phyloP scores from a whole-genome alignment of 2,888 invertebrate species.

The Harmothoe impar region DNA sequence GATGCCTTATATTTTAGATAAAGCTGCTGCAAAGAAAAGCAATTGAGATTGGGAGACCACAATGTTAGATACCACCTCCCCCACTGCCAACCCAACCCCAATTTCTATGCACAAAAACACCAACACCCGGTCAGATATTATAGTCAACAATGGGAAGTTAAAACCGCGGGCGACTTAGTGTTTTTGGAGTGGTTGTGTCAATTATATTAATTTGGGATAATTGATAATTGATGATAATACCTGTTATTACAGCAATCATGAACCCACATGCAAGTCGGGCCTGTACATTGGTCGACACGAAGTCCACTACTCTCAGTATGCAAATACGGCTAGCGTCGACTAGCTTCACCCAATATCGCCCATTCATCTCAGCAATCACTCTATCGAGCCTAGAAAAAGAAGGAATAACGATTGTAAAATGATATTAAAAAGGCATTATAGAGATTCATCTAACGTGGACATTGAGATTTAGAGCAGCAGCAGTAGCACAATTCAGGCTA shows the following conservation, averaged over 20 bases:
- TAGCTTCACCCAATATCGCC: neutral
- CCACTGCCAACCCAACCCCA: neutral
- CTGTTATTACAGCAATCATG: constrained; percentile 40
- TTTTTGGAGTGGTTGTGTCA: constrained; percentile 45
- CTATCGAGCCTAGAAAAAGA: neutral
- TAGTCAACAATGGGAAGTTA: constrained; percentile 38
- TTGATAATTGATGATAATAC: constrained; percentile 60
- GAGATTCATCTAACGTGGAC: constrained; percentile 4
- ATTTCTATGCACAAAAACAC: constrained; percentile 10
- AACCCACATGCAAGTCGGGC: neutral
- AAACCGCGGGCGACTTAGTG: constrained; percentile 54
- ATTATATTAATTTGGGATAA: constrained; percentile 53
- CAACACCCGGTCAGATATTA: constrained; percentile 7
- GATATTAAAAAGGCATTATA: neutral
- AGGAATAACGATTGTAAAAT: neutral
- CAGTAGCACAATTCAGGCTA: neutral
- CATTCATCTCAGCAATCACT: constrained; percentile 16
- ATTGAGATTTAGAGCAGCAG: neutral
- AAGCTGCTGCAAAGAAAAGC: neutral
- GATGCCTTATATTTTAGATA: neutral
- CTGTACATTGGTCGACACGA: constrained; percentile 25
- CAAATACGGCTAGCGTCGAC: neutral
- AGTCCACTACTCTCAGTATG: neutral
- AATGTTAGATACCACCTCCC: constrained; percentile 21
- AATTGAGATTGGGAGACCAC: neutral